phyloP scores from a whole-genome alignment of 1,140 invertebrate genomes.

The Oryzaephilus surinamensis region DNA sequence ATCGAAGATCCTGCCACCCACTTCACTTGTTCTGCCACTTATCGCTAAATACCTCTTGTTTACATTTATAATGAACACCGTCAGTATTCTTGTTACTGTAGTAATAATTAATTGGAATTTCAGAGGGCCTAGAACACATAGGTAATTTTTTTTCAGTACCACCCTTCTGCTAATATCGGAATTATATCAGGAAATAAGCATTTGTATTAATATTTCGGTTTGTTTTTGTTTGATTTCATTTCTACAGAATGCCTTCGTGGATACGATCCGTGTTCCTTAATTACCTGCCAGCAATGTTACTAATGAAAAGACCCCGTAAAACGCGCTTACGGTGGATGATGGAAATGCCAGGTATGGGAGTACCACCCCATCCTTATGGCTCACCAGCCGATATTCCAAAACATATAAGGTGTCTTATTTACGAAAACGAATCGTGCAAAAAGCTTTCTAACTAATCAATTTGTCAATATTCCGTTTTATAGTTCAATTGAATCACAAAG shows the following conservation, averaged over 20 bases:
- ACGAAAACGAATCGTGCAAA: too few species aligned
- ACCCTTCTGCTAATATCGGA: not conserved
- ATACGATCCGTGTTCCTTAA: conserved; percentile 90
- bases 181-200: not conserved
- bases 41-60: conserved; percentile 98
- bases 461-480: conserved; percentile 10
- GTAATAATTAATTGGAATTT: conserved; percentile 99
- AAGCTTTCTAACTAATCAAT: not conserved
- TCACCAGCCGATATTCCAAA: conserved; percentile 71
- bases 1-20: conserved; percentile 97
- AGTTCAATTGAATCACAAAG: conserved; percentile 44
- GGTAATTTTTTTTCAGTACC: conserved; percentile 33
- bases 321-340: conserved; percentile 92
- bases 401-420: conserved; percentile 57
- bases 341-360: conserved; percentile 82
- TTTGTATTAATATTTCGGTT: conserved; percentile 3
- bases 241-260: conserved; percentile 81
- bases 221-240: not conserved
- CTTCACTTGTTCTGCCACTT: conserved; percentile 87
- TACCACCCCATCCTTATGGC: conserved; percentile 68
- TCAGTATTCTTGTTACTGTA: conserved; percentile 97
- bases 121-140: conserved; percentile 77
- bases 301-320: conserved; percentile 88
- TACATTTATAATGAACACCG: conserved; percentile 99
- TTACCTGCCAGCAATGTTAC: conserved; percentile 72